Base-by-base conservation (phyloP, 1,140 invertebrate species). In the Heliconius melpomene region DNA sequence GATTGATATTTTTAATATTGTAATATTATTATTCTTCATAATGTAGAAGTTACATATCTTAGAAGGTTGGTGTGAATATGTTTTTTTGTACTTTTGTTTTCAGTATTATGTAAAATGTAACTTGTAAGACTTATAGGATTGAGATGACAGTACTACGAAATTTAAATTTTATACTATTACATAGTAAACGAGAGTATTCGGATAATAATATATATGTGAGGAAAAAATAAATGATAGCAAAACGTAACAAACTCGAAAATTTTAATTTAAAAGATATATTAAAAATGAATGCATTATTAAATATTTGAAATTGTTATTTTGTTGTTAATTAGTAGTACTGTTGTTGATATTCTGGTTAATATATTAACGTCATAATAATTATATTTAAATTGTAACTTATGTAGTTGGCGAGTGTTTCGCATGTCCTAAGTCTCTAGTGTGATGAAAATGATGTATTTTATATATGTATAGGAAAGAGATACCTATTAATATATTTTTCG, bases 31-130 rank as follows among this genome's bases (percentile, higher is more conserved):
- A 76, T 72, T 72, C 46, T 50, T 73, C 29, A 20, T 78, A 72
- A 70, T 36, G 70, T 54, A 72, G 81, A 84, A 83, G 82, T 86
- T 85, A 91, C 89, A 91, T 90, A 90, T 90, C 89, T 46, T 74
- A 83, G 83, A 83, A 85, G 86, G 89, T 90, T 89, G 86, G 89
- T 91, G 88, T 90, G 86, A 85, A 88, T 86, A 84, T 88, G 83
- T 87, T 86, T 77, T 74, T 72, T 54, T 79, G 75, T 78, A 75
- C 74, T 87, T 89, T 66, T 66, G 86, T 90, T 90, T 92, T 92
- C 90, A 92, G 91, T 92, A 93, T 93, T 93, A 93, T 87, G 87
- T 88, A 88, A 89, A 66, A 89, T 90, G 86, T 89, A 85, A 87
- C 26, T 66, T 29, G 20, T 66, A 29, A 66, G 60, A 66, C 13